These are phyloP conservation scores for Gymnogyps californianus DNA, from an alignment of 2,113 vertebrate species.

Conservation along the genomic window DNA sequence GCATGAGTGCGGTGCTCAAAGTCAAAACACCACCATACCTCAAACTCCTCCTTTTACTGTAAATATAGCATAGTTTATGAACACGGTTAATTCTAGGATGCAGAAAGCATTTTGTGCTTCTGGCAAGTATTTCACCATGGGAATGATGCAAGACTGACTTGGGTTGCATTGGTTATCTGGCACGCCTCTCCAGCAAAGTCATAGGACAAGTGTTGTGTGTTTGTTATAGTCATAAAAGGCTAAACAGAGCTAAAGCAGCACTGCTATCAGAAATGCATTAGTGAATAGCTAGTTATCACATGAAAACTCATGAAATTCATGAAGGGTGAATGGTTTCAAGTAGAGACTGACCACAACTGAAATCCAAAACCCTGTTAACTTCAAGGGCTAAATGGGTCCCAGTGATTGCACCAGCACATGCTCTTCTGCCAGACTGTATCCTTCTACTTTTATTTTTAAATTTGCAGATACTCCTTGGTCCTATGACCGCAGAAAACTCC, in stretches of 20 bases:
- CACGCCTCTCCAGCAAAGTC: neutral
- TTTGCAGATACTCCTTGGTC: conserved; percentile 87
- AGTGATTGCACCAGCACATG: neutral
- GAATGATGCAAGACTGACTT: neutral
- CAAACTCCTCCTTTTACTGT: neutral
- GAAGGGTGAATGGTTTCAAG: neutral
- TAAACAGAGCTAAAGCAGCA: neutral
- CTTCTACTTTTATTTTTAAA: neutral
- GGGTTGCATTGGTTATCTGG: neutral
- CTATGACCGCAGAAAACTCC: conserved; percentile 69
- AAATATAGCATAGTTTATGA: neutral
- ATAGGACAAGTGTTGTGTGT: neutral
- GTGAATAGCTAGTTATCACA: neutral
- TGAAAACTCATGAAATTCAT: neutral
- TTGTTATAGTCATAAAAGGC: neutral
- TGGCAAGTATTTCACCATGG: neutral
- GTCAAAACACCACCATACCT: neutral
- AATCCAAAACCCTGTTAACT: neutral
- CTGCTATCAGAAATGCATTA: neutral
- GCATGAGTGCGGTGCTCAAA: neutral
- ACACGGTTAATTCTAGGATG: neutral
- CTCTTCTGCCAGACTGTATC: neutral
- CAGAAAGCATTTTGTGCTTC: neutral
- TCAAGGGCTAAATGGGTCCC: neutral
- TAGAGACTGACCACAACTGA: neutral